These are phyloP conservation scores for Callorhinus ursinus DNA, from an alignment of 2,113 vertebrate species.

Conservation along the genomic window DNA sequence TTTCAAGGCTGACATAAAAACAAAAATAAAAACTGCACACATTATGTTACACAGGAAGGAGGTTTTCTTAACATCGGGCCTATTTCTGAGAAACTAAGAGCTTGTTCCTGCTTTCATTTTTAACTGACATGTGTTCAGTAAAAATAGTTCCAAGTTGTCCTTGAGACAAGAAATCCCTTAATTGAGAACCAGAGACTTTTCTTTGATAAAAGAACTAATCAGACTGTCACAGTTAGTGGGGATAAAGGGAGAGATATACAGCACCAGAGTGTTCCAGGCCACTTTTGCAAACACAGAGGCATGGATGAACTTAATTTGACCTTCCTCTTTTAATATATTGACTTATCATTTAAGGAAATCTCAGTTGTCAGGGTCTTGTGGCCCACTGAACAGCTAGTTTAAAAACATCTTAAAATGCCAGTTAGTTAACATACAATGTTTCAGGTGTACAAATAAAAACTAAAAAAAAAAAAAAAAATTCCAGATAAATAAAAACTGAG, in stretches of 20 bases:
- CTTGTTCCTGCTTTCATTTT: background rate
- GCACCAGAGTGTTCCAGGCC: background rate
- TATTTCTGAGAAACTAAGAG: background rate
- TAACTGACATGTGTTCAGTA: background rate
- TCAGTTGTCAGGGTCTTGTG: background rate
- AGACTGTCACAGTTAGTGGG: background rate
- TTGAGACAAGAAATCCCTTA: background rate
- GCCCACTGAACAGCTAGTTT: background rate
- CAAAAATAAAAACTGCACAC: background rate
- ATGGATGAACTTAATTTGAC: background rate
- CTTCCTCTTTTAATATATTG: background rate
- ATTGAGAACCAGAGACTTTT: background rate
- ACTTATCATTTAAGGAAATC: background rate
- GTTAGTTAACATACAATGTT: background rate
- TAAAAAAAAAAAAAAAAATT: background rate
- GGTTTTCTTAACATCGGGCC: background rate
- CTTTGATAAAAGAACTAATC: background rate
- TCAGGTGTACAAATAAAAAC: background rate
- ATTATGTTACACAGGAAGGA: background rate
- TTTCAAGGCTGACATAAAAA: background rate
- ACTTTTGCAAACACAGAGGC: background rate
- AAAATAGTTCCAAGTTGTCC: background rate
- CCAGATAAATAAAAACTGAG: background rate
- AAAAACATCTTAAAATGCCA: background rate
- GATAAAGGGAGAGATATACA: background rate